These are phyloP conservation scores for Astreopora myriophthalma DNA, from an alignment of 64 coral and sea anemone species.

Conservation along the genomic window DNA sequence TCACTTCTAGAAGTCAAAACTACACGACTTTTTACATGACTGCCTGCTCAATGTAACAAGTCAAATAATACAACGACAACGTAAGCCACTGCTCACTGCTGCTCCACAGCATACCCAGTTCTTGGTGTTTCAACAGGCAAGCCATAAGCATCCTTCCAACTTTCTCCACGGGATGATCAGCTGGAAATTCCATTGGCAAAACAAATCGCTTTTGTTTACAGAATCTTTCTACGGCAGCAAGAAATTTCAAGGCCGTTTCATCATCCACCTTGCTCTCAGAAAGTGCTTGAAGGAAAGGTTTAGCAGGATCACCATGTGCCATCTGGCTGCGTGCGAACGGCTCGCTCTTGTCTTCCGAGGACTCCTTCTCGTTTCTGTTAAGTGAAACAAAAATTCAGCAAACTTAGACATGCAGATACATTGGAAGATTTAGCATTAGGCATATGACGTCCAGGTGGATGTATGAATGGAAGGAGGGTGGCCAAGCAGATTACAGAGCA, in stretches of 20 bases:
- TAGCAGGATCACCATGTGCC: conserved; percentile 66
- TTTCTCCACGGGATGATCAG: conserved; percentile 97
- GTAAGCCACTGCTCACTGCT: too few species aligned
- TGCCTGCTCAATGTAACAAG: too few species aligned
- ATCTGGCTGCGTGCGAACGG: conserved; percentile 71
- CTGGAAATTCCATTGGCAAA: conserved; percentile 92
- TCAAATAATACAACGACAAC: too few species aligned
- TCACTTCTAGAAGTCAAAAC: too few species aligned
- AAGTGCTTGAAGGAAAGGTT: conserved; percentile 84
- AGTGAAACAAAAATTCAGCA: not conserved
- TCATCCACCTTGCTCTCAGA: conserved; percentile 90
- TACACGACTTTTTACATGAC: too few species aligned
- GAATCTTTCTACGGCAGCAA: conserved; percentile 81
- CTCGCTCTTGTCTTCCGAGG: conserved; percentile 75
- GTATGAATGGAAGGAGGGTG: too few species aligned
- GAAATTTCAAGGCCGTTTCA: conserved; percentile 76
- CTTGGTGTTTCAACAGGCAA: conserved; percentile 95
- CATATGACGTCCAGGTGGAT: too few species aligned
- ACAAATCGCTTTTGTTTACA: conserved; percentile 88
- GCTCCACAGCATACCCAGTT: conserved; percentile 73
- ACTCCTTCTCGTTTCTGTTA: conserved; percentile 80
- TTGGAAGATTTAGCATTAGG: too few species aligned
- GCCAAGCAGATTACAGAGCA: too few species aligned
- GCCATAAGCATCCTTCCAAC: conserved; percentile 79
- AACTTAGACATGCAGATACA: too few species aligned